phyloP scores from a whole-genome alignment of 2,888 invertebrate species.

The Drosophila mulleri region DNA sequence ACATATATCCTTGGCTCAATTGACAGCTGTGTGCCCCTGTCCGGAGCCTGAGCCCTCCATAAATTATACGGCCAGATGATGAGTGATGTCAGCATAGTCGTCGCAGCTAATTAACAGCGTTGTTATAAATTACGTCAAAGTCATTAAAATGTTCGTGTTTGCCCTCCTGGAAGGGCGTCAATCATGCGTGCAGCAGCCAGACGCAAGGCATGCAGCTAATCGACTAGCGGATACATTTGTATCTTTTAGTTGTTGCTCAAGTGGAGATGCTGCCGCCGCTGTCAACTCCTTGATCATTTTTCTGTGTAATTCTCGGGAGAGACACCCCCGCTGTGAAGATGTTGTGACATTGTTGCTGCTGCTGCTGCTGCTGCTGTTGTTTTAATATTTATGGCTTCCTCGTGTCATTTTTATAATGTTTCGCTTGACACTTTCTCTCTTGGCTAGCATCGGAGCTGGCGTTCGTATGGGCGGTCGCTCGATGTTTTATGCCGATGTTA shows the following conservation, averaged over 20 bases:
- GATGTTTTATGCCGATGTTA: conserved; percentile 33
- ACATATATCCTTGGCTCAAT: not conserved
- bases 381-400: conserved; percentile 83
- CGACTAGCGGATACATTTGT: conserved; percentile 73
- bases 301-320: conserved; percentile 44
- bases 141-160: conserved; percentile 69
- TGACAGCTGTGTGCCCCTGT: conserved; percentile 42
- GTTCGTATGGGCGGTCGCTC: conserved; percentile 48
- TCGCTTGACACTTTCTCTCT: conserved; percentile 82
- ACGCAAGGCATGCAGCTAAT: conserved; percentile 35
- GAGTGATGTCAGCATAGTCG: conserved; percentile 79
- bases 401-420: conserved; percentile 84
- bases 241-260: conserved; percentile 60
- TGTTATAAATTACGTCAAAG: conserved; percentile 83
- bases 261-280: conserved; percentile 47
- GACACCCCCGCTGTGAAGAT: conserved; percentile 71
- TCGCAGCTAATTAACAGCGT: conserved; percentile 85
- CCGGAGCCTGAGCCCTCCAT: conserved; percentile 37
- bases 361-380: conserved; percentile 68
- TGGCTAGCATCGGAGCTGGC: conserved; percentile 51
- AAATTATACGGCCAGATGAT: conserved; percentile 80
- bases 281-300: conserved; percentile 73
- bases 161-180: conserved; percentile 64
- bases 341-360: conserved; percentile 77
- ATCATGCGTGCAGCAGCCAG: conserved; percentile 78